A percentile compares a stretch with the other conserved stretches of the same genome.
Evolutionary conservation across 2,797 vertebrate species (phyloP).

Genomic region (Coregonus suidteri): DNA sequence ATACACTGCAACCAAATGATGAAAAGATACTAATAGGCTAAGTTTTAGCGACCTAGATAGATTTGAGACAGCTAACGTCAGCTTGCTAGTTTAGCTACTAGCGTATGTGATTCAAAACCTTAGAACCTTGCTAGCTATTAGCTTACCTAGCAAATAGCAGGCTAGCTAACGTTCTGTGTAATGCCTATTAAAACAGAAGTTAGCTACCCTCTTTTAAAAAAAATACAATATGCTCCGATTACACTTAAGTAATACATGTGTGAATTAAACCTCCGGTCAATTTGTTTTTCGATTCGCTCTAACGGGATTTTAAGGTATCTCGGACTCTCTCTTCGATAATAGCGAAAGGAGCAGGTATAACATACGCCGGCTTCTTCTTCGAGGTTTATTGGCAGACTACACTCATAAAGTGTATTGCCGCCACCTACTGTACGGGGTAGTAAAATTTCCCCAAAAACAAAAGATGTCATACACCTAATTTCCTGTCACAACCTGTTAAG

Average conservation of each 20-base stretch:
- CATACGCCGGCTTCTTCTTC: too few species aligned
- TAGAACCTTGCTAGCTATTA: constrained; percentile 56
- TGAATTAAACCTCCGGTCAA: constrained; percentile 61
- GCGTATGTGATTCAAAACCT: constrained; percentile 51
- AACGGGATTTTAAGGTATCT: constrained; percentile 71
- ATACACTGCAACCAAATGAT: constrained; percentile 49
- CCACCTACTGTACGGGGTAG: too few species aligned
- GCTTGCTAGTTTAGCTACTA: constrained; percentile 11
- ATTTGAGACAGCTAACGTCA: constrained; percentile 33
- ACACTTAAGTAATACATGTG: constrained; percentile 51
- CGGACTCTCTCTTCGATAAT: constrained; percentile 78
- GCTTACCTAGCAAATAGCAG: too few species aligned
- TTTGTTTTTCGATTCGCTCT: constrained; percentile 57
- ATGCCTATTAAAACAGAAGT: constrained; percentile 64
- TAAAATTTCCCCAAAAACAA: too few species aligned
- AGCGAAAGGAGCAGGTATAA: constrained; percentile 80
- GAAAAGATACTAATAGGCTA: constrained; percentile 34
- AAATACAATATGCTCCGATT: constrained; percentile 54
- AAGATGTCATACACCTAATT: too few species aligned
- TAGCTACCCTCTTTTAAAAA: constrained; percentile 54
- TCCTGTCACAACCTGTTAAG: too few species aligned
- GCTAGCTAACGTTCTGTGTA: constrained; percentile 62
- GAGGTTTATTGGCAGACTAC: too few species aligned
- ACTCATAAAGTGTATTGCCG: too few species aligned
- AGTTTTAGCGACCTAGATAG: constrained; percentile 15